These are phyloP conservation scores for Decapterus maruadsi DNA, from an alignment of 2,797 vertebrate genomes.

Conservation along the genomic window DNA sequence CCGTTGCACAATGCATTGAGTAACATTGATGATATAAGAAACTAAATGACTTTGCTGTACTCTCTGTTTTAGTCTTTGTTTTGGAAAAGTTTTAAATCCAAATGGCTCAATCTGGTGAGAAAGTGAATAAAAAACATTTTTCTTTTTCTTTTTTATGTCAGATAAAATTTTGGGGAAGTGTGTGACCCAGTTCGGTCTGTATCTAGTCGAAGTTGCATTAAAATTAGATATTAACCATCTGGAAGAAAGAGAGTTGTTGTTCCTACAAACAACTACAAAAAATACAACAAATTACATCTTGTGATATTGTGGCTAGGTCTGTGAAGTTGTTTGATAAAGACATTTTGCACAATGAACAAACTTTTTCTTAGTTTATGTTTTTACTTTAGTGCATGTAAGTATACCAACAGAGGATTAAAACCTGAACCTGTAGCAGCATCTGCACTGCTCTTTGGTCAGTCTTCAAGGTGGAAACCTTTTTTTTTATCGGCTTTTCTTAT, in stretches of 20 bases:
- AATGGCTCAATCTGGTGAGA: background rate
- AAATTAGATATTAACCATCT: background rate
- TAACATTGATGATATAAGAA: background rate
- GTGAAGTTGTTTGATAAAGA: background rate
- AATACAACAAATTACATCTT: background rate
- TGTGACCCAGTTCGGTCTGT: background rate
- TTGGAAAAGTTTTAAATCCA: background rate
- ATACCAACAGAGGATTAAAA: background rate
- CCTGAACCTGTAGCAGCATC: background rate
- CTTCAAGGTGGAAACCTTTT: slow-evolving; percentile 12
- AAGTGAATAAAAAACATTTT: background rate
- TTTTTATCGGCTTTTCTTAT: slow-evolving; percentile 18
- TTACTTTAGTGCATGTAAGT: background rate
- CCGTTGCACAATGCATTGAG: background rate
- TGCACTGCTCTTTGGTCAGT: background rate
- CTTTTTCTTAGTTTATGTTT: background rate
- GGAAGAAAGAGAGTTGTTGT: background rate
- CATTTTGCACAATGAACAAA: background rate
- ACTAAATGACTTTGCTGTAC: background rate
- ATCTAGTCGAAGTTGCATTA: background rate
- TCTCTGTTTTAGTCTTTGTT: background rate
- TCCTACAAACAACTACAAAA: background rate
- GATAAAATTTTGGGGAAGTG: background rate
- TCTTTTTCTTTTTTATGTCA: background rate
- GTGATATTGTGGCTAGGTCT: background rate